A percentile compares a stretch with the other conserved stretches of the same genome.
phyloP scores from a whole-genome alignment of 2,113 vertebrate species.

The Megaptera novaeangliae region DNA sequence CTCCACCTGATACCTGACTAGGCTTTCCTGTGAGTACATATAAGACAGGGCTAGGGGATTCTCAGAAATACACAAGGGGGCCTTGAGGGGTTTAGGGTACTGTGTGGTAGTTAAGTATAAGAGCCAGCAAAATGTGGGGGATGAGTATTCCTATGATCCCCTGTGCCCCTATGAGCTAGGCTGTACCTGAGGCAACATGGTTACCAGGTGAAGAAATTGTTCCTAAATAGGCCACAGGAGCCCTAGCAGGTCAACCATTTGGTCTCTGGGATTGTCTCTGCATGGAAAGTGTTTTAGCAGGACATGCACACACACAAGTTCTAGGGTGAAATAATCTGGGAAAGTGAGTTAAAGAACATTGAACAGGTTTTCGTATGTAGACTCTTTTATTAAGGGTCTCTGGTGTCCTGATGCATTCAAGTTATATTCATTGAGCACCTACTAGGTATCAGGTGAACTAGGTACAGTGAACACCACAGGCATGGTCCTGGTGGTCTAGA shows the following conservation, averaged over 20 bases:
- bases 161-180: not conserved
- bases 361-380: not conserved
- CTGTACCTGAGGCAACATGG: not conserved
- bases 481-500: not conserved
- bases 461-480: not conserved
- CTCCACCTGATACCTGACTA: not conserved
- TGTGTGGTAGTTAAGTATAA: not conserved
- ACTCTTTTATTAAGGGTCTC: not conserved
- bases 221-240: not conserved
- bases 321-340: not conserved
- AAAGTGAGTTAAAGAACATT: not conserved
- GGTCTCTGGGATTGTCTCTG: not conserved
- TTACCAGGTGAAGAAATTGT: not conserved
- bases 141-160: not conserved
- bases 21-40: not conserved
- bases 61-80: not conserved
- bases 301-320: not conserved
- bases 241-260: not conserved
- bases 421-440: not conserved
- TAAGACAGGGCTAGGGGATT: not conserved
- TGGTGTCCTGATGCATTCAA: not conserved
- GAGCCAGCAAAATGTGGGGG: not conserved
- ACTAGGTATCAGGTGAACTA: not conserved
- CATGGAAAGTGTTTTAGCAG: not conserved
- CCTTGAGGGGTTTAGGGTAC: not conserved